Percentiles rank a stretch among this genome's conserved stretches.
Conservation (phyloP, 2,113 vertebrate genomes). For the Cynocephalus volans region DNA sequence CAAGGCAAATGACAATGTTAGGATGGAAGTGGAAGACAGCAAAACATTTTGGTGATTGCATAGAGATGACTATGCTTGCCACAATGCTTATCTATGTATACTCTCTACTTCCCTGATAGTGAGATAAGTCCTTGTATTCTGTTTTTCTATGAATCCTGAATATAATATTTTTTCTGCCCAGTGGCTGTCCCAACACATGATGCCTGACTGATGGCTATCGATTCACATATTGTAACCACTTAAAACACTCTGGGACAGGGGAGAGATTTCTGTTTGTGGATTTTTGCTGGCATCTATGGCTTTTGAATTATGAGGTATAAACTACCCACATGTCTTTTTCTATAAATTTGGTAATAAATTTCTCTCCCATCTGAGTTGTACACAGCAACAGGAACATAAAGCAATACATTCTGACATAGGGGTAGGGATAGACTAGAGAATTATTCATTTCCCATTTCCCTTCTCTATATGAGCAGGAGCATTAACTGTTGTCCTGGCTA, state of each 20-base stretch:
- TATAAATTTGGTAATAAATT: slow-evolving; percentile 75
- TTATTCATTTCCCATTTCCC: slow-evolving; percentile 57
- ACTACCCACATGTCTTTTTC: slow-evolving; percentile 70
- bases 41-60: not conserved
- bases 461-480: not conserved
- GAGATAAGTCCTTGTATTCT: not conserved
- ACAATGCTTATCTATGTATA: slow-evolving; percentile 1
- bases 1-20: not conserved
- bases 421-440: not conserved
- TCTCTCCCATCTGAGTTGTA: slow-evolving; percentile 73
- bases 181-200: not conserved
- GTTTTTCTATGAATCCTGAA: not conserved
- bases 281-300: slow-evolving; percentile 55
- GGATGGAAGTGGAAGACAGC: not conserved
- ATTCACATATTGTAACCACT: slow-evolving; percentile 33
- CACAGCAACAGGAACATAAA: slow-evolving; percentile 74
- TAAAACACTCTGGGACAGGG: slow-evolving; percentile 55
- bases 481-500: slow-evolving; percentile 46
- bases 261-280: slow-evolving; percentile 69
- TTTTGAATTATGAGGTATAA: slow-evolving; percentile 79
- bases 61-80: not conserved
- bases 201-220: not conserved
- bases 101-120: not conserved
- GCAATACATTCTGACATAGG: slow-evolving; percentile 15
- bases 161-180: not conserved